These are phyloP conservation scores for Mimumesa dahlbomi DNA, from an alignment of 2,888 invertebrate genomes.

Conservation along the genomic window DNA sequence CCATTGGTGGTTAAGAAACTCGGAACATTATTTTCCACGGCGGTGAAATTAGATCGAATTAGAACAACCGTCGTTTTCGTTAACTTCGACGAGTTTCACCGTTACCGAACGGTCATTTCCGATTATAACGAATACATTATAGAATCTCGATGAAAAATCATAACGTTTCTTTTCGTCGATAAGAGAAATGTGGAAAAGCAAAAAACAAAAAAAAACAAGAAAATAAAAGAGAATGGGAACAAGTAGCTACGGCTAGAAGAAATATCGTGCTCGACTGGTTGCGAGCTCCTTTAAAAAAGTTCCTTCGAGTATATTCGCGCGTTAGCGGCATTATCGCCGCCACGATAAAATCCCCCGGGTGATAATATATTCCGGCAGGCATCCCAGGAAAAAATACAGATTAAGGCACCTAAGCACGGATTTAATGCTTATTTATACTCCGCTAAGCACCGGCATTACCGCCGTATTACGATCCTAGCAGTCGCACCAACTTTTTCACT, in stretches of 20 bases:
- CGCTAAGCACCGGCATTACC: slow-evolving; percentile 79
- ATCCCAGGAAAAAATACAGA: slow-evolving; percentile 76
- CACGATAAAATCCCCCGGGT: slow-evolving; percentile 74
- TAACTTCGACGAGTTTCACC: no score
- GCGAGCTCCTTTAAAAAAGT: slow-evolving; percentile 56
- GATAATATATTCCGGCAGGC: slow-evolving; percentile 77
- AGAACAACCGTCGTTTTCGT: no score
- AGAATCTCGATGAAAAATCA: background rate
- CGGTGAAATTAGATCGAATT: slow-evolving; percentile 68
- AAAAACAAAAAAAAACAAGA: background rate
- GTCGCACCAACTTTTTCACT: slow-evolving; percentile 60
- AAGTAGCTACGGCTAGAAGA: background rate
- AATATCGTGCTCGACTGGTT: slow-evolving; percentile 26
- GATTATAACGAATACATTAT: slow-evolving; percentile 1
- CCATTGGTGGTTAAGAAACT: slow-evolving; percentile 62
- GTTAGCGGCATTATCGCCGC: slow-evolving; percentile 71
- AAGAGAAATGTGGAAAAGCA: slow-evolving; percentile 8
- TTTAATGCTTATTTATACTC: slow-evolving; percentile 80
- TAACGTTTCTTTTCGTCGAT: slow-evolving; percentile 14
- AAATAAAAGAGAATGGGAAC: background rate
- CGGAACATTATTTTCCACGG: slow-evolving; percentile 74
- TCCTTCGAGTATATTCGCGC: slow-evolving; percentile 57
- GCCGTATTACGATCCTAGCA: slow-evolving; percentile 74
- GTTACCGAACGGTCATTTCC: no score
- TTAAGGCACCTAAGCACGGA: slow-evolving; percentile 79